These are phyloP conservation scores for Hydrolagus affinis DNA, from an alignment of 2,113 vertebrate genomes.

Conservation along the genomic window DNA sequence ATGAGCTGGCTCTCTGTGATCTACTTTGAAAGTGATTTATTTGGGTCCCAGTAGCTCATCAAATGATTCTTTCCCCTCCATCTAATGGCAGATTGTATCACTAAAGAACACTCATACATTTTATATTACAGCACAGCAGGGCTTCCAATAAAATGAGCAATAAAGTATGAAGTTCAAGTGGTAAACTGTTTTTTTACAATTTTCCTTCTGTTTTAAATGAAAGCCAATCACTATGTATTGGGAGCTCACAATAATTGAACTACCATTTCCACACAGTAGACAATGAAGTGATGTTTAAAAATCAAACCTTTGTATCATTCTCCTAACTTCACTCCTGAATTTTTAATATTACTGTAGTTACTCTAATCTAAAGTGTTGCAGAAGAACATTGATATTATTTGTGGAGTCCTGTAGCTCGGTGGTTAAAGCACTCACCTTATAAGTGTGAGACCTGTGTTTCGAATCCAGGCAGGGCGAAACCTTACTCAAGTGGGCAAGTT, in stretches of 20 bases:
- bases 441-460: not conserved
- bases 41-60: not conserved
- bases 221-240: not conserved
- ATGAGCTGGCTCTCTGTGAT: not conserved
- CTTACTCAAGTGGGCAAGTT: too few species aligned
- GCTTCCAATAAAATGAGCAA: not conserved
- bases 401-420: too few species aligned
- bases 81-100: not conserved
- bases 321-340: not conserved
- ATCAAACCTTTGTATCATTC: not conserved
- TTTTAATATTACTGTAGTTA: not conserved
- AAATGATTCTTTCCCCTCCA: not conserved
- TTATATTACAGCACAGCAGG: not conserved
- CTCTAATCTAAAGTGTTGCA: too few species aligned
- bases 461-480: too few species aligned
- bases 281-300: conserved; percentile 14
- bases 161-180: not conserved
- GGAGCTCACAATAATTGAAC: not conserved
- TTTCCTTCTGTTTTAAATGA: not conserved
- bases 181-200: not conserved
- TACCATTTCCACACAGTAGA: conserved; percentile 4
- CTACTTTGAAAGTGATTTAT: not conserved
- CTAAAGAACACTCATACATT: not conserved
- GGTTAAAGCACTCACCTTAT: too few species aligned
- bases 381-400: too few species aligned